Conservation (phyloP, 1,140 invertebrate genomes). For the Eurosta solidaginis region DNA sequence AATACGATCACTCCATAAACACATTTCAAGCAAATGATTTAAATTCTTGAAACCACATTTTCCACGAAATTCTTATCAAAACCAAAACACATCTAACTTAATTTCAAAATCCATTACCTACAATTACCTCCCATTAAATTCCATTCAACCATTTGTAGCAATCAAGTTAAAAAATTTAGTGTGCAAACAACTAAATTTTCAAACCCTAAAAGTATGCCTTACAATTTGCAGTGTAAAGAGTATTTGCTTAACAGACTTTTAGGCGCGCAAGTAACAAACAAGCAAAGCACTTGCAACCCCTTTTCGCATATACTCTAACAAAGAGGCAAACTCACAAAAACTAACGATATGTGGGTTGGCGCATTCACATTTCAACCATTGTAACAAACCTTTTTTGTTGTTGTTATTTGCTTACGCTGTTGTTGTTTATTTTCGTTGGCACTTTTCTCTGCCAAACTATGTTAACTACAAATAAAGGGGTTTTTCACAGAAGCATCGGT, state of each 20-base stretch:
- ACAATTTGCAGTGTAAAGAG: background rate
- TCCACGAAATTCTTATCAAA: no score
- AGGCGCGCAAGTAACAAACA: background rate
- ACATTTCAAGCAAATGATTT: no score
- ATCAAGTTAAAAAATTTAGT: background rate
- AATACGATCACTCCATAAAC: no score
- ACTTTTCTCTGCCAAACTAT: conserved; percentile 16
- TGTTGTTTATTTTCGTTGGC: conserved; percentile 1
- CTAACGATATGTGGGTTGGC: no score
- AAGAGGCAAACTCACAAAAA: no score
- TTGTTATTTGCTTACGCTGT: no score
- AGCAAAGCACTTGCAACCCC: background rate
- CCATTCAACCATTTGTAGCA: background rate
- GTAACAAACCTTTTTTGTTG: no score
- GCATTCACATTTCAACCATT: background rate
- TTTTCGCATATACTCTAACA: background rate
- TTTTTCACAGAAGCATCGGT: background rate
- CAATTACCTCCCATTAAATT: no score
- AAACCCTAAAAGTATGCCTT: background rate
- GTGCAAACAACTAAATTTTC: background rate
- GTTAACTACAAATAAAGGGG: background rate
- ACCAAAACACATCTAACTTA: no score
- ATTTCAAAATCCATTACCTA: no score
- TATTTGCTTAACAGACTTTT: background rate
- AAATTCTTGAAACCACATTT: no score